phyloP scores from a whole-genome alignment of 2,113 vertebrate species.

The Setophaga kirtlandii region DNA sequence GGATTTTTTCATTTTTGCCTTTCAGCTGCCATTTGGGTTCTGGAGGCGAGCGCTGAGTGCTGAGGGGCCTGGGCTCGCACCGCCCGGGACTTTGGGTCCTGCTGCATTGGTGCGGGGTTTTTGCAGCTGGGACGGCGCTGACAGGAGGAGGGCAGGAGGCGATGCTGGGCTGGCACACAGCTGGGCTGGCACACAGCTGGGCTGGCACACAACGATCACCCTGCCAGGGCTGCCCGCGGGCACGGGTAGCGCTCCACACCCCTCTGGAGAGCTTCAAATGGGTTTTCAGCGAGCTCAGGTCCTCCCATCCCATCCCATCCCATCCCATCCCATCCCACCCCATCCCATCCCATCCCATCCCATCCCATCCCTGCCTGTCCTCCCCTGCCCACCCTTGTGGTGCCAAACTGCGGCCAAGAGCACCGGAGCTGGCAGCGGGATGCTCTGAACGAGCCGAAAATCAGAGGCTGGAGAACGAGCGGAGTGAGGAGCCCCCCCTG shows the following conservation, averaged over 20 bases:
- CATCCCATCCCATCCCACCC: not conserved
- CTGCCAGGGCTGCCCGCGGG: not conserved
- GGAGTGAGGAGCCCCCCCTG: accelerated
- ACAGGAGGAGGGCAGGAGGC: not conserved
- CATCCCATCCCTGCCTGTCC: not conserved
- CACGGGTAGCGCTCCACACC: not conserved
- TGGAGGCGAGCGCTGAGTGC: not conserved
- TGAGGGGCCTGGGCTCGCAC: not conserved
- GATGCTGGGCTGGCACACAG: not conserved
- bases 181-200: too few relatives aligned
- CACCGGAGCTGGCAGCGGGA: accelerated
- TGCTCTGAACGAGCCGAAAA: not conserved
- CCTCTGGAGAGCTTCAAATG: not conserved
- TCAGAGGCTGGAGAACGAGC: not conserved
- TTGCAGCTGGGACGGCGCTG: not conserved
- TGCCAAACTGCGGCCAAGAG: accelerated
- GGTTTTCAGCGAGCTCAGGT: not conserved
- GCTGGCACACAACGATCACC: not conserved
- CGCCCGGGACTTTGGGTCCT: not conserved
- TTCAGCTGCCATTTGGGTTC: not conserved
- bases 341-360: not conserved
- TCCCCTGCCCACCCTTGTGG: not conserved
- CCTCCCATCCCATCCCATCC: accelerated
- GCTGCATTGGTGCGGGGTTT: not conserved
- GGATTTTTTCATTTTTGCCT: not conserved